Evolutionary conservation across 2,113 vertebrate genomes (phyloP).

Genomic region (Oreotragus oreotragus): DNA sequence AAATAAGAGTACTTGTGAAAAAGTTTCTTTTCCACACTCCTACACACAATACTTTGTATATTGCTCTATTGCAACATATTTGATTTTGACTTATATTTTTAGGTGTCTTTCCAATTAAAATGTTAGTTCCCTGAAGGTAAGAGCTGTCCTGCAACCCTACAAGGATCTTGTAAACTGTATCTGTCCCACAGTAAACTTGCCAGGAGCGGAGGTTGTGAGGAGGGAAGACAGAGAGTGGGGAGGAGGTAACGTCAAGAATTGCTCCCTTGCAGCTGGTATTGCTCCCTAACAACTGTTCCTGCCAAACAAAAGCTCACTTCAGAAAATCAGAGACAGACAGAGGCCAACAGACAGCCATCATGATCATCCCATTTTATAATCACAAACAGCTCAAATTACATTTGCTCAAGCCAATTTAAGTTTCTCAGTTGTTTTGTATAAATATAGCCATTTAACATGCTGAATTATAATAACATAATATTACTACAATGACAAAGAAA

Average conservation of each 20-base stretch:
- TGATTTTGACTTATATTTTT: background rate
- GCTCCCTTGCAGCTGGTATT: conserved; percentile 3
- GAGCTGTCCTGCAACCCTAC: background rate
- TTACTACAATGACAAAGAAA: background rate
- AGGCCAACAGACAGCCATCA: background rate
- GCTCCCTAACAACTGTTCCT: conserved; percentile 32
- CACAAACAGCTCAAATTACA: background rate
- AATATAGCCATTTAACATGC: background rate
- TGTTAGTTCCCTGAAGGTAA: background rate
- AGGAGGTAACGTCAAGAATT: background rate
- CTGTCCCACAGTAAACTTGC: background rate
- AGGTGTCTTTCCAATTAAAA: background rate
- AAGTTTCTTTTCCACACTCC: background rate
- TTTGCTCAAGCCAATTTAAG: background rate
- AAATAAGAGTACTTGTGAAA: background rate
- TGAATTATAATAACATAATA: background rate
- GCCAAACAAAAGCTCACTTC: conserved; percentile 59
- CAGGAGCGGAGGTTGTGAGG: background rate
- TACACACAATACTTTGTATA: background rate
- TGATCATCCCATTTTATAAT: background rate
- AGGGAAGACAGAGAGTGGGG: rapidly evolving
- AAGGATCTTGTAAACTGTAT: background rate
- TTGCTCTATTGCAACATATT: background rate
- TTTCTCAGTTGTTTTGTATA: conserved; percentile 1
- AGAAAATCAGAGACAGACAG: conserved; percentile 37